Percentiles rank a stretch among this genome's conserved stretches.
Conservation (phyloP, 1,140 invertebrate species). For the Hypothenemus hampei region DNA sequence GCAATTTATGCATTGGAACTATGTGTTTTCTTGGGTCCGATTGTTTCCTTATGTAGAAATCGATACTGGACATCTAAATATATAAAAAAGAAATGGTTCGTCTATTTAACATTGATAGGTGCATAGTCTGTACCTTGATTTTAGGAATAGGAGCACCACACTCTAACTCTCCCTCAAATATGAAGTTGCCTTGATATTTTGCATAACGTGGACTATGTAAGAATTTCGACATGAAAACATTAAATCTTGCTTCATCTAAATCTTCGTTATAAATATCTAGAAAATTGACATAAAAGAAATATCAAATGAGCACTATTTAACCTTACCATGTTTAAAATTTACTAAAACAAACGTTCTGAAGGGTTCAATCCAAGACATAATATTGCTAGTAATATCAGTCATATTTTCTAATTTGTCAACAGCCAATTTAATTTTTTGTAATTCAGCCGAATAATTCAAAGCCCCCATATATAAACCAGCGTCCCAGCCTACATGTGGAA, state of each 20-base stretch:
- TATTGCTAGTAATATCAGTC: constrained; percentile 51
- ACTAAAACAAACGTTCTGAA: constrained; percentile 56
- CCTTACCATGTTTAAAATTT: constrained; percentile 41
- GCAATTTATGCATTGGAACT: constrained; percentile 66
- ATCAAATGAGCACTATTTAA: neutral
- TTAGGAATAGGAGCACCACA: constrained; percentile 56
- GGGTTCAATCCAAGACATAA: constrained; percentile 58
- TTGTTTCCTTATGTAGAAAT: constrained; percentile 59
- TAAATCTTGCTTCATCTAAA: constrained; percentile 53
- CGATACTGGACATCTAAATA: constrained; percentile 52
- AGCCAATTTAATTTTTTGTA: constrained; percentile 55
- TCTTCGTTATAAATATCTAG: constrained; percentile 49
- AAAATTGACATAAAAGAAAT: constrained; percentile 7
- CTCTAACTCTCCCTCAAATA: constrained; percentile 54
- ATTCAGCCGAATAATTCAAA: constrained; percentile 60
- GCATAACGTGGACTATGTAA: constrained; percentile 63
- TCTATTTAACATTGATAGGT: neutral
- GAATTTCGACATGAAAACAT: constrained; percentile 62
- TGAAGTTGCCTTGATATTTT: constrained; percentile 63
- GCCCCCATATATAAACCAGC: constrained; percentile 64
- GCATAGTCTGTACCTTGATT: constrained; percentile 47
- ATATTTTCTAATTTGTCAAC: constrained; percentile 51
- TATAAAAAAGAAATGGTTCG: constrained; percentile 11
- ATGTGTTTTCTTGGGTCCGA: constrained; percentile 60
- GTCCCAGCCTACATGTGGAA: constrained; percentile 59